Evolutionary conservation across 2,797 vertebrate genomes (phyloP).

Genomic region (Chlorospingus semifuscus): DNA sequence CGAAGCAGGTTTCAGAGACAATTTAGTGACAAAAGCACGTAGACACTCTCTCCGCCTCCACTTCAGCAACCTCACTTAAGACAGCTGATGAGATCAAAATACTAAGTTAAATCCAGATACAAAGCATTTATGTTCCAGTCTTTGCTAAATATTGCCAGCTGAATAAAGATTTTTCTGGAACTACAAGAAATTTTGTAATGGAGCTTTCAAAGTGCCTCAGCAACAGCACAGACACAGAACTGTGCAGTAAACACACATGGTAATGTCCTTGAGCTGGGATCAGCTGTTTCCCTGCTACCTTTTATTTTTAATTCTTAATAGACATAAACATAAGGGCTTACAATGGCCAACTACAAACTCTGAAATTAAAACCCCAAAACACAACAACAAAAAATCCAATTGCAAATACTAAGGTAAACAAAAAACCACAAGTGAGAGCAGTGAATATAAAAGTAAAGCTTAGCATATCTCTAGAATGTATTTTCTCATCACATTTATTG

Average conservation of each 20-base stretch:
- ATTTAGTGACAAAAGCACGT: neutral
- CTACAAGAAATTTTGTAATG: neutral
- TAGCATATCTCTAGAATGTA: neutral
- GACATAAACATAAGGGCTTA: neutral
- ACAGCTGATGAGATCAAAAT: neutral
- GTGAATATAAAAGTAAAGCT: neutral
- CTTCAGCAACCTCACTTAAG: neutral
- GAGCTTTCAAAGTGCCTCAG: neutral
- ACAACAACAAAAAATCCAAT: neutral
- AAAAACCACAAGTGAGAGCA: neutral
- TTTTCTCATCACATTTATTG: neutral
- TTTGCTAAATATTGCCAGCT: neutral
- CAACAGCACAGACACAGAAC: neutral
- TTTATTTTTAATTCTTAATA: neutral
- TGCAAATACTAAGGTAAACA: neutral
- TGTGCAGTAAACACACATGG: neutral
- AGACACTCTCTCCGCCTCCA: neutral
- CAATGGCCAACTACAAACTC: neutral
- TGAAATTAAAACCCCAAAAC: neutral
- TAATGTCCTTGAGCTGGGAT: neutral
- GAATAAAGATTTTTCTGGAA: neutral
- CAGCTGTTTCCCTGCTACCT: neutral
- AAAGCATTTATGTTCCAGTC: neutral
- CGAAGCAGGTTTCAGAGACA: neutral
- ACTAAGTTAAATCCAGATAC: neutral